Evolutionary conservation across 2,888 invertebrate genomes (phyloP), one percentile per base, ranked within the genome.

Genomic region (Platycheirus albimanus): DNA sequence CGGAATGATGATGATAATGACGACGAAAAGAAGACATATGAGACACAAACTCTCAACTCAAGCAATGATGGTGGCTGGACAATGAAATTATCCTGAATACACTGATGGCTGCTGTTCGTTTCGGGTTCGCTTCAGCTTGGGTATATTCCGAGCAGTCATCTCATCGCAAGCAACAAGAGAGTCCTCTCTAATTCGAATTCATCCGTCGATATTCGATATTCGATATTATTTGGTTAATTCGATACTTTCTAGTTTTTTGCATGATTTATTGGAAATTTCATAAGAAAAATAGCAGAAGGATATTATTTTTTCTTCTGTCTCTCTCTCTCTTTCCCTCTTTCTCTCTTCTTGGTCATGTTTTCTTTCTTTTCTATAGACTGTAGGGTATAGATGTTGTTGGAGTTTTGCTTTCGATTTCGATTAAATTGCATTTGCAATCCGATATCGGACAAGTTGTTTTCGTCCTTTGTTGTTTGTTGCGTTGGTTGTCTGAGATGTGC

Each of bases 181-280:
- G 38, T 43, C 56, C 45, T 63, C 28, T n/a, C 72, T 72, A 58
- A 83, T 72, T 83, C 78, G 78, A 70, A 83, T 78, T 49, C 81
- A 61, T 81, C 76, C 76, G 47, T 71, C 83, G 72, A 80, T 79
- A 88, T 88, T 85, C 86, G 88, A 88, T 88, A 88, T 88, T 85
- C 86, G 88, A 88, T 88, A 88, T 88, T 88, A 89, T 88, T 88
- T 87, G 86, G 88, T 88, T 89, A 88, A 88, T 87, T 88, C 87
- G 88, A 88, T 88, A 88, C 88, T 88, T 88, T 88, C 86, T 63
- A 69, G 79, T 79, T 76, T 79, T 74, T 80, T 75, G 83, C 83
- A 83, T 83, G 77, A 83, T 83, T 83, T 83, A 83, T 74, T 78
- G 78, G 69, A 78, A 78, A 83, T 83, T 83, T 78, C 72, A 58